Conservation (phyloP, 2,888 invertebrate species). For the Catocala fraxini region DNA sequence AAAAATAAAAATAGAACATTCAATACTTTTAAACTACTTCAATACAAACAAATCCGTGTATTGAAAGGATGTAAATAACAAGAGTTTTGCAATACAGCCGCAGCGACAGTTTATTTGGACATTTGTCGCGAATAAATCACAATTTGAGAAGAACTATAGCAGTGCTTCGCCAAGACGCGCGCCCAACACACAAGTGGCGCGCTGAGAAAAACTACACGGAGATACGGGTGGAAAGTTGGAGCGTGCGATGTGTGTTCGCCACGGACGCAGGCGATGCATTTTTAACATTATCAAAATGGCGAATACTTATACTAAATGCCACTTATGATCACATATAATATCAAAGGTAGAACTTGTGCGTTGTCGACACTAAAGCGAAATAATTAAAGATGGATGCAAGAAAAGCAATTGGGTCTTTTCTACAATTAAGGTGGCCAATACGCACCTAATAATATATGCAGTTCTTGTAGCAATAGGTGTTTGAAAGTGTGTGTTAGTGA, state of each 20-base stretch:
- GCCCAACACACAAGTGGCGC: conserved; percentile 37
- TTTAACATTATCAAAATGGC: too few species aligned
- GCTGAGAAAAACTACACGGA: conserved; percentile 1
- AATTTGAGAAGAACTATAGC: conserved; percentile 79
- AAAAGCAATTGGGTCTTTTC: too few species aligned
- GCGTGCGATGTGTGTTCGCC: background rate
- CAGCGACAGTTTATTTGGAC: conserved; percentile 76
- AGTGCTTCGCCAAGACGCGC: conserved; percentile 71
- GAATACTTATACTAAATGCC: too few species aligned
- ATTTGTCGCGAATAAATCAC: conserved; percentile 84
- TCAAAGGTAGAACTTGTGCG: too few species aligned
- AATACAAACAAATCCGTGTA: conserved; percentile 15
- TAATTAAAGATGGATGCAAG: too few species aligned
- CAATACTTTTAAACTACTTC: background rate
- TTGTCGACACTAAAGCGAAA: too few species aligned
- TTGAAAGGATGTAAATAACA: conserved; percentile 44
- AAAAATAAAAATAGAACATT: background rate
- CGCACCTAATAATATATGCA: too few species aligned
- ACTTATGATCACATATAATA: too few species aligned
- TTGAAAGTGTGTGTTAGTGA: too few species aligned
- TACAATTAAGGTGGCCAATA: too few species aligned
- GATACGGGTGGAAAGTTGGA: conserved; percentile 7
- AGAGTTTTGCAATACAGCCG: conserved; percentile 57
- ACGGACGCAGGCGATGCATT: too few species aligned
- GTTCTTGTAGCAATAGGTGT: too few species aligned